phyloP scores from a whole-genome alignment of 2,797 vertebrate genomes.

The Phalloptychus januarius region DNA sequence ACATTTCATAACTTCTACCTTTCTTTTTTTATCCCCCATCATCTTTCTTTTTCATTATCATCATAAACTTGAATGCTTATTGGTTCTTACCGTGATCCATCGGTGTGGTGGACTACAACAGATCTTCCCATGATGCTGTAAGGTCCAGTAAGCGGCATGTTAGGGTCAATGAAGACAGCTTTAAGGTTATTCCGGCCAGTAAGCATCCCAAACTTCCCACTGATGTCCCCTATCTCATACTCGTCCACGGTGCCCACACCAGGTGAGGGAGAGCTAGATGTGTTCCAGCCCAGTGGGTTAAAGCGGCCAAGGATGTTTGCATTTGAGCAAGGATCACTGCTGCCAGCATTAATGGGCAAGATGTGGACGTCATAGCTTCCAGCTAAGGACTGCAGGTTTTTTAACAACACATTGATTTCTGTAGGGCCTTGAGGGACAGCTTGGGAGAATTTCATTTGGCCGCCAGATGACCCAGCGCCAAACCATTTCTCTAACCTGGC shows the following conservation, averaged over 20 bases:
- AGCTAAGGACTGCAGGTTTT: slow-evolving; percentile 60
- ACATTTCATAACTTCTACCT: neutral
- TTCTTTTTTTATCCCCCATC: too few species aligned
- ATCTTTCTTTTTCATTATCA: neutral
- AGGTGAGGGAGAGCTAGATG: slow-evolving; percentile 65
- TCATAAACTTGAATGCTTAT: neutral
- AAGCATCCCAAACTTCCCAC: slow-evolving; percentile 83
- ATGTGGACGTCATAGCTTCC: slow-evolving; percentile 81
- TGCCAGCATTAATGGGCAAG: slow-evolving; percentile 70
- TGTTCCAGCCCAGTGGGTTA: slow-evolving; percentile 77
- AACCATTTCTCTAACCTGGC: slow-evolving; percentile 70
- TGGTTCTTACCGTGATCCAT: slow-evolving; percentile 79
- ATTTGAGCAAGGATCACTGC: slow-evolving; percentile 72
- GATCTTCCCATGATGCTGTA: slow-evolving; percentile 81
- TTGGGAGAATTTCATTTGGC: slow-evolving; percentile 72
- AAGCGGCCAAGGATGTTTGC: slow-evolving; percentile 78
- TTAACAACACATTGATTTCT: slow-evolving; percentile 68
- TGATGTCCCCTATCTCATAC: slow-evolving; percentile 85
- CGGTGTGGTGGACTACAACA: slow-evolving; percentile 79
- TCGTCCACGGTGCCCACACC: slow-evolving; percentile 81
- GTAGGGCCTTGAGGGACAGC: slow-evolving; percentile 74
- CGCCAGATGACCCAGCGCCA: slow-evolving; percentile 59
- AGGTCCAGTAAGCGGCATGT: slow-evolving; percentile 77
- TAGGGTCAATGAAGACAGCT: slow-evolving; percentile 63
- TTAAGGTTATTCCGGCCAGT: slow-evolving; percentile 32